Conservation (phyloP, 2,888 invertebrate genomes). For the Rhingia campestris region DNA sequence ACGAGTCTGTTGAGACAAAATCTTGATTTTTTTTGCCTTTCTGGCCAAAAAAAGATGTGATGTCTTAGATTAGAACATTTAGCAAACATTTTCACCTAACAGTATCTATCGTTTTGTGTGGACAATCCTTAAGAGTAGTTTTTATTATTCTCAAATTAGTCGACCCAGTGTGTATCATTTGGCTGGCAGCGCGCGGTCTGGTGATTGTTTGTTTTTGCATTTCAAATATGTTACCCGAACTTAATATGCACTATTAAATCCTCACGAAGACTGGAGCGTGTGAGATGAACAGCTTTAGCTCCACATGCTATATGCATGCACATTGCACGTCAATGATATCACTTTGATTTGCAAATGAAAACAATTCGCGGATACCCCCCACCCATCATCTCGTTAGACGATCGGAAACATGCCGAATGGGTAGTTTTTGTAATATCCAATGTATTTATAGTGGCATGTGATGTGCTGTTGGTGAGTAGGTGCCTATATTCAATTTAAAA, state of each 20-base stretch:
- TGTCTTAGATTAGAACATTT: no score
- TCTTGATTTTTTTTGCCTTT: no score
- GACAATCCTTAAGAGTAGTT: no score
- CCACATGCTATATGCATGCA: not conserved
- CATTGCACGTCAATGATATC: constrained; percentile 23
- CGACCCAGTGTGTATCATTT: no score
- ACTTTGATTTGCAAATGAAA: not conserved
- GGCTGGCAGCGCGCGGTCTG: no score
- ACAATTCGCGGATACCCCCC: not conserved
- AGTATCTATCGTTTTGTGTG: no score
- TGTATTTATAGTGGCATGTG: constrained; percentile 35
- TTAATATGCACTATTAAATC: constrained; percentile 29
- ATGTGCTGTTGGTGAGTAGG: constrained; percentile 35
- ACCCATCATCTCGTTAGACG: no score
- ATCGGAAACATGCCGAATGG: not conserved
- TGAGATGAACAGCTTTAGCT: not conserved
- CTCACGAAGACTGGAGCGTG: not conserved
- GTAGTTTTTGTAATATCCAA: constrained; percentile 20
- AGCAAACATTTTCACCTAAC: no score
- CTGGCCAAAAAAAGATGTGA: no score
- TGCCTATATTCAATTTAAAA: constrained; percentile 33
- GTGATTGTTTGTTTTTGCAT: constrained; percentile 30
- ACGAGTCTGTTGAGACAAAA: no score
- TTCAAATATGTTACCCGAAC: constrained; percentile 4
- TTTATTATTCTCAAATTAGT: no score